phyloP scores from a whole-genome alignment of 1,140 invertebrate genomes.

The Drosophila jambulina region DNA sequence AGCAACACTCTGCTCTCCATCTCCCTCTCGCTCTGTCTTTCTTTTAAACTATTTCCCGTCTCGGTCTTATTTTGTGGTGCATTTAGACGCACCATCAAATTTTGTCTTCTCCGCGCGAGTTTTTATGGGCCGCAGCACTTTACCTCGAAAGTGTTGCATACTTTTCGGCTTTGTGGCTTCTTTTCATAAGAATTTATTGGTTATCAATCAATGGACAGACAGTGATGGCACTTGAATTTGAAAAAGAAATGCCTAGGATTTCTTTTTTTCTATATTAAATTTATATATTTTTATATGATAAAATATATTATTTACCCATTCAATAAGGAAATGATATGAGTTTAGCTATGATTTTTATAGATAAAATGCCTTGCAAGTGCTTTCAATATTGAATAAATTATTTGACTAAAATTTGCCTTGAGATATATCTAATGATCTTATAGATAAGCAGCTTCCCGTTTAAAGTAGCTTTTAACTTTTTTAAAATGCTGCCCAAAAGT shows the following conservation, averaged over 20 bases:
- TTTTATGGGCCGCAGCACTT: slow-evolving; percentile 72
- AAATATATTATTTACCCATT: not conserved
- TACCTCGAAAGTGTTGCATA: slow-evolving; percentile 67
- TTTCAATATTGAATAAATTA: not conserved
- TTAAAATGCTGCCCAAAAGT: not conserved
- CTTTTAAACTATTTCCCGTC: slow-evolving; percentile 18
- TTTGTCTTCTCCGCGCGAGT: slow-evolving; percentile 58
- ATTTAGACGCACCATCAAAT: slow-evolving; percentile 80
- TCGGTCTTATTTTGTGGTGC: slow-evolving; percentile 23
- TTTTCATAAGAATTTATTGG: slow-evolving; percentile 13
- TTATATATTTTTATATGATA: too few relatives aligned
- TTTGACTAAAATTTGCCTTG: too few relatives aligned
- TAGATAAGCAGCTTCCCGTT: too few relatives aligned
- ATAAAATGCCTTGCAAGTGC: not conserved
- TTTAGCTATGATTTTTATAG: not conserved
- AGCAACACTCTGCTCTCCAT: slow-evolving; percentile 67
- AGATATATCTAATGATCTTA: too few relatives aligned
- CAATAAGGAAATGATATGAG: not conserved
- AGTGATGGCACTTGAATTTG: not conserved
- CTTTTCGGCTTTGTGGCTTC: slow-evolving; percentile 68
- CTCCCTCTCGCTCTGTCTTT: not conserved
- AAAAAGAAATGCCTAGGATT: not conserved
- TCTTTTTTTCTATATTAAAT: too few relatives aligned
- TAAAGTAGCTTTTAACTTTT: not conserved
- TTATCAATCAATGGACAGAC: slow-evolving; percentile 14